These are phyloP conservation scores for Cygnus atratus DNA, from an alignment of 2,113 vertebrate species.

Conservation along the genomic window DNA sequence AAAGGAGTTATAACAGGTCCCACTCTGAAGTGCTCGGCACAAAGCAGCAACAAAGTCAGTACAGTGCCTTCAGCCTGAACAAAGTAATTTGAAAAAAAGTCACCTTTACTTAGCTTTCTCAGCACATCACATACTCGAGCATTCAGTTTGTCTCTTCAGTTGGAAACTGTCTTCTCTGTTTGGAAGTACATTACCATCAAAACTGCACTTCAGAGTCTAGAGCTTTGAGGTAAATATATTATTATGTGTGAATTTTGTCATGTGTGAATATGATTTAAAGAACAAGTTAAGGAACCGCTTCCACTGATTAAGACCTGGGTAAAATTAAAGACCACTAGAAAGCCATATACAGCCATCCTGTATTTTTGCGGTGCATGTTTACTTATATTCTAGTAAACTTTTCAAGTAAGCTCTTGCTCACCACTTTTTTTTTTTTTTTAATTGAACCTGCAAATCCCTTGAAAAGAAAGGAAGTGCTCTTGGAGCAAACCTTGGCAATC, in stretches of 20 bases:
- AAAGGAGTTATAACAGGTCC: neutral
- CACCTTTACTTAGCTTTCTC: neutral
- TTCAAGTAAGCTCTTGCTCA: neutral
- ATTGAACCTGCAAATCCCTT: neutral
- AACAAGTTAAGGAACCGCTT: neutral
- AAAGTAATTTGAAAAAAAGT: neutral
- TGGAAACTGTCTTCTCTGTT: neutral
- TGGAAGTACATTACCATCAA: neutral
- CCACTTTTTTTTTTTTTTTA: neutral
- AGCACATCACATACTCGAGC: neutral
- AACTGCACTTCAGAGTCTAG: neutral
- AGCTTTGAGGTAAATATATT: neutral
- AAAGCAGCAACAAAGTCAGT: neutral
- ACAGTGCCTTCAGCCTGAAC: rapidly evolving
- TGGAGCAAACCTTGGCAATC: neutral
- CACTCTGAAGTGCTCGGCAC: neutral
- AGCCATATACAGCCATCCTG: neutral
- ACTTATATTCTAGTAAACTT: neutral
- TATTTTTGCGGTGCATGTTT: neutral
- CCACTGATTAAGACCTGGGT: neutral
- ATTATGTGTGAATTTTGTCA: neutral
- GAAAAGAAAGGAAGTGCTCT: neutral
- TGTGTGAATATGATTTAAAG: neutral
- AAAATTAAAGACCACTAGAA: neutral
- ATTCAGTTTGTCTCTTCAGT: neutral